phyloP scores from a whole-genome alignment of 2,113 vertebrate genomes.

The Octodon degus region DNA sequence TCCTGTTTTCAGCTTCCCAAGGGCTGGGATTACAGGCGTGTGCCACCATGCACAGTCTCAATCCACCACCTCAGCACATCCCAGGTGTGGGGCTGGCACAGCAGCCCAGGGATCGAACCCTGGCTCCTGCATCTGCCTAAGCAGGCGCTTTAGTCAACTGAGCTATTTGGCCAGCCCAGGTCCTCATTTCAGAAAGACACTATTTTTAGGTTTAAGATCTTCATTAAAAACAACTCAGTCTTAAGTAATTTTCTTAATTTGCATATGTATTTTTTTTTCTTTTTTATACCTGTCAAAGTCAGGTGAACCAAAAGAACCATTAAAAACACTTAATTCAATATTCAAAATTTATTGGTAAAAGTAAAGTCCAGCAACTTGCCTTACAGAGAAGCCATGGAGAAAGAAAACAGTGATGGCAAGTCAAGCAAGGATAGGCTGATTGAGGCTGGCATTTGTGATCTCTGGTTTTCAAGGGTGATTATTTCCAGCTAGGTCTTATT shows the following conservation, averaged over 20 bases:
- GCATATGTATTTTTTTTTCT: background rate
- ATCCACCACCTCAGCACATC: no score
- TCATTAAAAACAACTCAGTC: background rate
- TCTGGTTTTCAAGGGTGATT: background rate
- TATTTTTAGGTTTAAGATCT: constrained; percentile 6
- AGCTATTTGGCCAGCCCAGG: background rate
- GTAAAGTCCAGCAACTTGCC: background rate
- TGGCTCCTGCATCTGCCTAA: no score
- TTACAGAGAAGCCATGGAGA: background rate
- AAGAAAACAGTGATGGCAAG: background rate
- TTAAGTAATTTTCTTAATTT: background rate
- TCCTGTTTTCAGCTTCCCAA: no score
- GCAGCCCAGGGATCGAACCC: no score
- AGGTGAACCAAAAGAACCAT: background rate
- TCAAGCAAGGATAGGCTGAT: background rate
- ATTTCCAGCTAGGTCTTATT: background rate
- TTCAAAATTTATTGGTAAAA: constrained; percentile 28
- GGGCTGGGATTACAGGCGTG: no score
- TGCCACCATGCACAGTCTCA: no score
- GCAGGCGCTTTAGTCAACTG: no score
- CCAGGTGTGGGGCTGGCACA: no score
- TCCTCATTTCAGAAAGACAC: constrained; percentile 17
- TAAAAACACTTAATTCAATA: background rate
- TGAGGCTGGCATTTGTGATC: background rate
- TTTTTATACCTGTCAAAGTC: background rate